phyloP scores from a whole-genome alignment of 2,113 vertebrate genomes.

The Rhagologus leucostigma region DNA sequence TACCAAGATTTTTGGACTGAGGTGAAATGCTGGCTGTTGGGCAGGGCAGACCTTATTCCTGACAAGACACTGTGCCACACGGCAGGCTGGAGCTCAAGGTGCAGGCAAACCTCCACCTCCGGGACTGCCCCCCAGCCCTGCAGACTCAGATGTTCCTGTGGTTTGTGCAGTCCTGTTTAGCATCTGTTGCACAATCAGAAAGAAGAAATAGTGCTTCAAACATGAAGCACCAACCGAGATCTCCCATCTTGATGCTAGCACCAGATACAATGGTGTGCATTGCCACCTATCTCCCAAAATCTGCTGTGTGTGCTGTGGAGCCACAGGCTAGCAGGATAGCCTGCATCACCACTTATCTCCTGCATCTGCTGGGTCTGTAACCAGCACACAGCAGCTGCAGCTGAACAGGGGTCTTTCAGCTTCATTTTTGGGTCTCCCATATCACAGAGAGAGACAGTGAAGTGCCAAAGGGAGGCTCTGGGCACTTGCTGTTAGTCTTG shows the following conservation, averaged over 20 bases:
- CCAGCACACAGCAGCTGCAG: neutral
- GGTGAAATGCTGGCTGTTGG: accelerated
- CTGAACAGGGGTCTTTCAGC: neutral
- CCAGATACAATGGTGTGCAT: neutral
- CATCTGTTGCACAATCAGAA: neutral
- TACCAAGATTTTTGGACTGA: neutral
- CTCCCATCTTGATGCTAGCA: neutral
- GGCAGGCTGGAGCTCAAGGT: neutral
- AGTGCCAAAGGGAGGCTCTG: neutral
- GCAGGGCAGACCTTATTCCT: neutral
- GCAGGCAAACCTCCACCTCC: neutral
- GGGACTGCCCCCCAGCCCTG: neutral
- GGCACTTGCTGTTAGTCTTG: neutral
- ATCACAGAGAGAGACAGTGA: neutral
- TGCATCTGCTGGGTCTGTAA: neutral
- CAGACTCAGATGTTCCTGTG: neutral
- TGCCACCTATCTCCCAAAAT: constrained; percentile 16
- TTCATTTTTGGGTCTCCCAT: neutral
- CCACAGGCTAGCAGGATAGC: neutral
- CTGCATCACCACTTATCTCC: neutral
- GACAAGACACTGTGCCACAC: accelerated
- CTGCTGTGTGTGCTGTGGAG: neutral
- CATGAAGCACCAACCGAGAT: neutral
- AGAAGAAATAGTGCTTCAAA: neutral
- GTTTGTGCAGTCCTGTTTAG: constrained; percentile 32